A percentile compares a stretch with the other conserved stretches of the same genome.
Conservation (phyloP, 2,113 vertebrate species). For the Nestor notabilis region DNA sequence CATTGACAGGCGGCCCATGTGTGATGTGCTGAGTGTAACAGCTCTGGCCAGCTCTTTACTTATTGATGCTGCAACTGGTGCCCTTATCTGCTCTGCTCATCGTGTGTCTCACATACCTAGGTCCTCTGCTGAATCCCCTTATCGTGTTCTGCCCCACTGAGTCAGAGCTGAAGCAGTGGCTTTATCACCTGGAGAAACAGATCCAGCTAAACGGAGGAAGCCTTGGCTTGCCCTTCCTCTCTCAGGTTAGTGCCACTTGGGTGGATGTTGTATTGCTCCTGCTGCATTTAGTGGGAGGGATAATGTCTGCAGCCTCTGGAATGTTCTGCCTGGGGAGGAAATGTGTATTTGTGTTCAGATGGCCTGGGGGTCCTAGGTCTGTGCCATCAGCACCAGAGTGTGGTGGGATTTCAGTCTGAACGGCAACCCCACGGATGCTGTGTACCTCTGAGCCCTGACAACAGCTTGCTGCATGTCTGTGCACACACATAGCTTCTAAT, state of each 20-base stretch:
- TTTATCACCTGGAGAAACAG: constrained; percentile 89
- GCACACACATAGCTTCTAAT: background rate
- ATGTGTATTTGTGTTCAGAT: background rate
- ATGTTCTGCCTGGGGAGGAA: background rate
- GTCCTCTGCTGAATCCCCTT: constrained; percentile 88
- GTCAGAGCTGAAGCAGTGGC: constrained; percentile 87
- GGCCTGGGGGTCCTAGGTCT: background rate
- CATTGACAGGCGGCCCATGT: accelerated
- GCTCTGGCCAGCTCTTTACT: background rate
- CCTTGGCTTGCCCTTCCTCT: constrained; percentile 16
- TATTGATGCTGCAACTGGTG: accelerated
- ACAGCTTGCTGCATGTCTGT: background rate
- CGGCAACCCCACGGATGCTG: background rate
- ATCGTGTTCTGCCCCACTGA: constrained; percentile 87
- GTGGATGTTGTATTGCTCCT: background rate
- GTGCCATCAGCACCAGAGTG: accelerated
- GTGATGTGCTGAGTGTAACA: background rate
- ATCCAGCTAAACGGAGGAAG: constrained; percentile 83
- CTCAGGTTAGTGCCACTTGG: constrained; percentile 55
- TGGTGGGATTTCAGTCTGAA: background rate
- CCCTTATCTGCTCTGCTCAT: background rate
- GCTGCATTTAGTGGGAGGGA: background rate
- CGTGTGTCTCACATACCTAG: constrained; percentile 56
- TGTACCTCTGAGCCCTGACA: background rate
- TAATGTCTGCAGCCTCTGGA: background rate